Evolutionary conservation across 2,888 invertebrate genomes (phyloP).

Genomic region (Polia nebulosa): DNA sequence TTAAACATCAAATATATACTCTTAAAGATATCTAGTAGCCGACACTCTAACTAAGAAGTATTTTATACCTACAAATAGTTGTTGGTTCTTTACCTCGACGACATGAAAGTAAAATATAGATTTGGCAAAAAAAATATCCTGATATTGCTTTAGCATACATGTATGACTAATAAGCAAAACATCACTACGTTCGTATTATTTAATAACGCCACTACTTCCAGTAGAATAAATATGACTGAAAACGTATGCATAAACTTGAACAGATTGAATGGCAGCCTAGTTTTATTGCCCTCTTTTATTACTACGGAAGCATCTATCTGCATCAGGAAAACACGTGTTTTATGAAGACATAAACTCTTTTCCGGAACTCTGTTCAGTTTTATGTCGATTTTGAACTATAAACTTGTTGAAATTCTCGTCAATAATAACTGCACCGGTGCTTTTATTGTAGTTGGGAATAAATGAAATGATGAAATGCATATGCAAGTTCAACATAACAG

Average conservation of each 20-base stretch:
- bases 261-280: conserved; percentile 34
- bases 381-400: conserved; percentile 52
- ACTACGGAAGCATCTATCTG: conserved; percentile 31
- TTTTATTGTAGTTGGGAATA: conserved; percentile 30
- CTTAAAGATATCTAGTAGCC: no score
- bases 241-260: conserved; percentile 37
- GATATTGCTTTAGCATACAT: no score
- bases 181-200: neutral
- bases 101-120: no score
- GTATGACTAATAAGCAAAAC: no score
- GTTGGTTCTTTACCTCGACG: no score
- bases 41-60: no score
- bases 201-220: neutral
- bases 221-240: conserved; percentile 11
- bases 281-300: conserved; percentile 46
- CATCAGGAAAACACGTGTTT: conserved; percentile 50
- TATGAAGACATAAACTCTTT: conserved; percentile 57
- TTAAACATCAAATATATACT: no score
- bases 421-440: conserved; percentile 38
- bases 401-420: conserved; percentile 45
- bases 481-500: neutral
- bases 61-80: no score
- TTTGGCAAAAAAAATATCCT: no score
- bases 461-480: conserved; percentile 20
- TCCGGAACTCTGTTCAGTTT: conserved; percentile 36